Evolutionary conservation across 2,113 vertebrate species (phyloP).

Genomic region (Corythaixoides concolor): DNA sequence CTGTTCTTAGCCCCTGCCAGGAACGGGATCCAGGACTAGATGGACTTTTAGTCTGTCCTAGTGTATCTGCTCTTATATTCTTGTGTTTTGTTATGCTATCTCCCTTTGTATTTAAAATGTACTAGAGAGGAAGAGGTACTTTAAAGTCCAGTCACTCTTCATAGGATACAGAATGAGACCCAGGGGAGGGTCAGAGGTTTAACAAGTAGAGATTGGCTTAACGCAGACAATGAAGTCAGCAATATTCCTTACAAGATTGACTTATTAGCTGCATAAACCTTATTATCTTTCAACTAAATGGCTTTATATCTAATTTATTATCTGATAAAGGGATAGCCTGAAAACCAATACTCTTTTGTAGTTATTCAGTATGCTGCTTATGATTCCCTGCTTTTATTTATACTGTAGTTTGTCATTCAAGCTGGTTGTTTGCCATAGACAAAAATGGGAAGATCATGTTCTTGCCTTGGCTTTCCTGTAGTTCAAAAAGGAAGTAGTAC

Average conservation of each 20-base stretch:
- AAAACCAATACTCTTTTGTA: conserved; percentile 9
- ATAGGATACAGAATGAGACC: not conserved
- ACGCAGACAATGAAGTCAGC: conserved; percentile 55
- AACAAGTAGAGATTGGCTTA: conserved; percentile 49
- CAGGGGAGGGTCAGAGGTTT: not conserved
- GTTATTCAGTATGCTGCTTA: not conserved
- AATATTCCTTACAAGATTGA: conserved; percentile 64
- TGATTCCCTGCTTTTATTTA: conserved; percentile 14
- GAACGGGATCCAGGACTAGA: not conserved
- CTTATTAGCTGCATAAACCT: conserved; percentile 60
- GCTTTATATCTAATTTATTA: conserved; percentile 64
- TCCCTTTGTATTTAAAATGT: not conserved
- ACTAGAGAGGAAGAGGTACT: not conserved
- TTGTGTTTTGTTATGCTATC: not conserved
- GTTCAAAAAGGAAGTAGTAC: not conserved
- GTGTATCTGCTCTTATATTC: not conserved
- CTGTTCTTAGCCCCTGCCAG: not conserved
- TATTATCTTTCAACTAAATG: conserved; percentile 61
- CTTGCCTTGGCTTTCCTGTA: not conserved
- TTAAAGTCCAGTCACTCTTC: conserved; percentile 3
- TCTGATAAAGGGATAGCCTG: conserved; percentile 18
- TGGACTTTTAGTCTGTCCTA: not conserved
- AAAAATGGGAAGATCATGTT: not conserved
- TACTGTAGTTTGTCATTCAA: not conserved
- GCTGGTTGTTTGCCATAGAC: not conserved